Evolutionary conservation across 92 coral and sea anemone species (phyloP), one percentile per base, ranked within the genome.

Genomic region (Zoanthus gigantus): DNA sequence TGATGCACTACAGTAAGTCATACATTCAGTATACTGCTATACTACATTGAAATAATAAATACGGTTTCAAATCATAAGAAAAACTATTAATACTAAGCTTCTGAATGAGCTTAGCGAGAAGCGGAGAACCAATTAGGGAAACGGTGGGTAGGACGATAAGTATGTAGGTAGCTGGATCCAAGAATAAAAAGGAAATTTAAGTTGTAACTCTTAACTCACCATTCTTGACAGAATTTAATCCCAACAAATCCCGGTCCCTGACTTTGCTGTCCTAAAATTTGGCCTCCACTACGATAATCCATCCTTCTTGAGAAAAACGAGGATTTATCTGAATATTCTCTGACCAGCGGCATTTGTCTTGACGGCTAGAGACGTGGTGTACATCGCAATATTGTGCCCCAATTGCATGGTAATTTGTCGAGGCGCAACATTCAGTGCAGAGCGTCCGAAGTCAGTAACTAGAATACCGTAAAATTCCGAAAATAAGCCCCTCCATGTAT

Each of bases 171-270:
- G 9, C 56, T 0, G 69, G 69, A 63, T 63, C 8, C 29, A 63
- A 23, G 42, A 37, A 16, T 28, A 63, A 2, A 16, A 63, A 63
- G 12, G 5, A 7, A 50, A 50, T 11, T 47, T 47, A 47, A 4
- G 52, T 47, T 47, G 52, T 29, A 69, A 69, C 16, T 32, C 15
- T 28, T 0, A 6, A 77, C 82, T 5, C 67, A 81, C 85, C 85
- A 81, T 66, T 81, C 85, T 65, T 81, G 85, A 71, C 85, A 81
- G 52, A 81, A 81, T 23, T 66, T 81, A 45, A 81, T 81, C 56
- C 85, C 85, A 47, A 81, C 85, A 47, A 81, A 81, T 29, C 85
- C 85, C 14, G 85, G 85, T 6, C 85, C 85, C 66, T 67, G 85
- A 28, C 66, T 81, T 81, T 81, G 85, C 52, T 81, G 85, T 66